A percentile compares a stretch with the other conserved stretches of the same genome.
These are phyloP conservation scores for Aethes cnicana DNA, from an alignment of 2,888 invertebrate species.

Conservation along the genomic window DNA sequence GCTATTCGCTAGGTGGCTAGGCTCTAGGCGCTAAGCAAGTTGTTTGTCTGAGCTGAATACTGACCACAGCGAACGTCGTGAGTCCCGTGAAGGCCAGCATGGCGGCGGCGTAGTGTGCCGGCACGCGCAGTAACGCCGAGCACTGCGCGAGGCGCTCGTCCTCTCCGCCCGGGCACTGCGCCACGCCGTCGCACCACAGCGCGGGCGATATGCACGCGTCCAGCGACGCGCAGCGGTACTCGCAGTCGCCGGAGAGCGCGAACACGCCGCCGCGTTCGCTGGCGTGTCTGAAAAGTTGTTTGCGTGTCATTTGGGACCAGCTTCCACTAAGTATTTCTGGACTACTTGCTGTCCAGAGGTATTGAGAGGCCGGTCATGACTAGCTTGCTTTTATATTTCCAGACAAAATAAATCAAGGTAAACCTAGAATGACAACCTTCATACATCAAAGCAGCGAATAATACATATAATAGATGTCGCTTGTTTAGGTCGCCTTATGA, in stretches of 20 bases:
- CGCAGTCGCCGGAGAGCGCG: slow-evolving; percentile 87
- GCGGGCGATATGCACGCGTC: slow-evolving; percentile 91
- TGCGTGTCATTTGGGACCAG: no score
- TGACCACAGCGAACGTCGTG: slow-evolving; percentile 77
- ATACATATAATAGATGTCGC: no score
- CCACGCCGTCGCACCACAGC: slow-evolving; percentile 90
- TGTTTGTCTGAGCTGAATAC: slow-evolving; percentile 35
- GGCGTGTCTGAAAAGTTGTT: slow-evolving; percentile 76
- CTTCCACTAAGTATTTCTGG: no score
- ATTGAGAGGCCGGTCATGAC: no score
- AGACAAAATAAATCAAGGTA: no score
- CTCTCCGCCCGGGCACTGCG: slow-evolving; percentile 90
- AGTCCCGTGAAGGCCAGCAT: slow-evolving; percentile 77
- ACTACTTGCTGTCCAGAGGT: no score
- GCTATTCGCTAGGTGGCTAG: no score
- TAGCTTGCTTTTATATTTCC: no score
- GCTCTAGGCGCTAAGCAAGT: no score
- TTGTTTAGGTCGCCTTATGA: no score
- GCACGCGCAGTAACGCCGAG: slow-evolving; percentile 88
- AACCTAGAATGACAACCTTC: no score
- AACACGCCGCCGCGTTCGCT: slow-evolving; percentile 79
- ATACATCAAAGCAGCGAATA: no score
- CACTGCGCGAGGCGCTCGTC: slow-evolving; percentile 92
- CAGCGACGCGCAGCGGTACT: slow-evolving; percentile 88
- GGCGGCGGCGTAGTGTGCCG: slow-evolving; percentile 86